Percentiles rank a stretch among this genome's conserved stretches.
These are phyloP conservation scores for Adelges cooleyi DNA, from an alignment of 1,140 invertebrate species.

Conservation along the genomic window DNA sequence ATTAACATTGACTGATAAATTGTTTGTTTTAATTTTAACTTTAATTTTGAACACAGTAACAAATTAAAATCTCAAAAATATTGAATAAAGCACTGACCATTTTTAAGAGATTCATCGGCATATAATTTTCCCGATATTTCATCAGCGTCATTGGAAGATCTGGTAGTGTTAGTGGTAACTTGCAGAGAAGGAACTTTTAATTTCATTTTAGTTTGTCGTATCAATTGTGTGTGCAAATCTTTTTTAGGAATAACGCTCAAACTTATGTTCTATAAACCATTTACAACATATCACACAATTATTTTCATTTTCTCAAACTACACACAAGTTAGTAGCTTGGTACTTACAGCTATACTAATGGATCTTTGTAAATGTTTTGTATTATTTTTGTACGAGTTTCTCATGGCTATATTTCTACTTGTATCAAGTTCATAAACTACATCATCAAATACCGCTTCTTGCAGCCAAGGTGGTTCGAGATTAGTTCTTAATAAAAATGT, in stretches of 20 bases:
- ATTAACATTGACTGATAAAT: too few relatives aligned
- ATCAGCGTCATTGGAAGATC: slow-evolving; percentile 17
- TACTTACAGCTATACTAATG: slow-evolving; percentile 36
- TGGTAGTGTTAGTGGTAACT: slow-evolving; percentile 9
- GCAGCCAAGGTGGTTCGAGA: slow-evolving; percentile 47
- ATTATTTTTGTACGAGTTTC: slow-evolving; percentile 33
- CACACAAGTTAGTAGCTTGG: background rate
- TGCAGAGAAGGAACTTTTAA: slow-evolving; percentile 18
- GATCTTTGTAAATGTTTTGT: slow-evolving; percentile 23
- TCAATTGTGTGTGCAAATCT: slow-evolving; percentile 30
- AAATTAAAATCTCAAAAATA: too few relatives aligned
- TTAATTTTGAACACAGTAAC: too few relatives aligned
- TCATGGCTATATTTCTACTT: slow-evolving; percentile 59
- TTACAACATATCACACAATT: slow-evolving; percentile 7
- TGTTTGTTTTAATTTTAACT: too few relatives aligned
- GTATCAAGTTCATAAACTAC: slow-evolving; percentile 69
- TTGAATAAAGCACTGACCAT: slow-evolving; percentile 6
- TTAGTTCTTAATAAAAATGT: slow-evolving; percentile 29
- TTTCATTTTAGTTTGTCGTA: slow-evolving; percentile 30
- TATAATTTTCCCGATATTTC: slow-evolving; percentile 16
- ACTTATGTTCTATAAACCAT: slow-evolving; percentile 20
- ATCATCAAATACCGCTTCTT: slow-evolving; percentile 76
- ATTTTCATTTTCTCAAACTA: background rate
- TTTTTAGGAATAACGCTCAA: slow-evolving; percentile 17
- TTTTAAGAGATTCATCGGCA: slow-evolving; percentile 17